phyloP scores from a whole-genome alignment of 2,797 vertebrate species.

The Cyprinella venusta region DNA sequence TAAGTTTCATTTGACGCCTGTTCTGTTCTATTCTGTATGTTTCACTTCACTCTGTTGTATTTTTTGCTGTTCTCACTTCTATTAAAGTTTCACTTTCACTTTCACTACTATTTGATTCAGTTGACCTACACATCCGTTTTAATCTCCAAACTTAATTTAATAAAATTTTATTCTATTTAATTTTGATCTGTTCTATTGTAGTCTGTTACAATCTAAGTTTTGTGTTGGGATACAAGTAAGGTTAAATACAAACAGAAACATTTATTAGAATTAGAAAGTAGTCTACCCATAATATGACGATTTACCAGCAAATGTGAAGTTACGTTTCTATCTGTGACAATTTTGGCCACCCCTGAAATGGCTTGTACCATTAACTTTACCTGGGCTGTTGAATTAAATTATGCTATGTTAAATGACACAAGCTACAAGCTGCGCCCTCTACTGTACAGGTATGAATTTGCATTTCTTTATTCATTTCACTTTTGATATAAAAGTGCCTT shows the following conservation, averaged over 20 bases:
- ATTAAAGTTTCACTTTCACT: not conserved
- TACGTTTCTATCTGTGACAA: no score
- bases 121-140: not conserved
- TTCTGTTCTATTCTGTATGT: not conserved
- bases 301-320: no score
- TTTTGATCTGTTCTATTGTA: not conserved
- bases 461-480: not conserved
- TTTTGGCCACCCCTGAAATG: no score
- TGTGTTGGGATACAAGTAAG: not conserved
- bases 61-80: not conserved
- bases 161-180: not conserved
- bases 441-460: not conserved
- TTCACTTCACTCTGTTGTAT: not conserved
- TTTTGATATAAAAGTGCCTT: not conserved
- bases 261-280: not conserved
- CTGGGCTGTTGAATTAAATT: no score
- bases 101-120: not conserved
- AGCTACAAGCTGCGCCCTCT: not conserved
- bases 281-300: no score
- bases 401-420: not conserved
- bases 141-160: not conserved
- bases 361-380: no score
- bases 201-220: not conserved
- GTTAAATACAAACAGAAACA: not conserved
- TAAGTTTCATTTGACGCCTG: no score